phyloP scores from a whole-genome alignment of 35 echinoderm and acorn worm genomes.

The Nesometra sesokonis region DNA sequence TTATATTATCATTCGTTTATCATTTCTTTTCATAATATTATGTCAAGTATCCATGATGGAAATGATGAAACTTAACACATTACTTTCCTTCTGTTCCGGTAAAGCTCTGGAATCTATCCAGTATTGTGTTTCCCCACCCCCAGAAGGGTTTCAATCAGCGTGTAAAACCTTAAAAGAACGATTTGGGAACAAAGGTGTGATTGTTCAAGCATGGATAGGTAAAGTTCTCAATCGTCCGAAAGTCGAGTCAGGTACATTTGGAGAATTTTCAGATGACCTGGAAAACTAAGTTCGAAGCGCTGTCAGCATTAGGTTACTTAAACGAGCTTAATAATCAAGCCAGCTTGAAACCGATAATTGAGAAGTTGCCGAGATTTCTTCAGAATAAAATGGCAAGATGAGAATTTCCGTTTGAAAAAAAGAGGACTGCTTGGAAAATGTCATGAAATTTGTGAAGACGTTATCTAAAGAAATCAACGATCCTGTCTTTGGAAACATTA shows the following conservation, averaged over 20 bases:
- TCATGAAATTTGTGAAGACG: constrained; percentile 12
- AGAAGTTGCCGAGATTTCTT: not conserved
- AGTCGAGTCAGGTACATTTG: not conserved
- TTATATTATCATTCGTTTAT: constrained; percentile 3
- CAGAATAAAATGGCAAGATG: constrained; percentile 12
- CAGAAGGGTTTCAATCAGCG: not conserved
- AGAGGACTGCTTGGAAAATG: not conserved
- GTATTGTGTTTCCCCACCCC: not conserved
- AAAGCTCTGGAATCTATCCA: not conserved
- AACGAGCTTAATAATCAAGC: constrained; percentile 26
- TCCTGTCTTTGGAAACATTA: constrained; percentile 12
- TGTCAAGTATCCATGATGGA: not conserved
- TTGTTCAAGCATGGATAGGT: not conserved
- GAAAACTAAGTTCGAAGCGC: not conserved
- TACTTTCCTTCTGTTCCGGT: not conserved
- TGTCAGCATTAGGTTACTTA: constrained; percentile 1
- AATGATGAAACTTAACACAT: not conserved
- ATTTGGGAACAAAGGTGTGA: not conserved
- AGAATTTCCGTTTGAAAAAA: not conserved
- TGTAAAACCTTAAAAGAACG: not conserved
- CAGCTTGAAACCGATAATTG: constrained; percentile 6
- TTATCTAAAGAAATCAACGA: constrained; percentile 19
- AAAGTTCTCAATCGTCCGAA: not conserved
- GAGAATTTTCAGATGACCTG: constrained; percentile 7
- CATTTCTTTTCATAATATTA: not conserved